These are phyloP conservation scores for Amiota minor DNA, from an alignment of 2,888 invertebrate species.

Conservation along the genomic window DNA sequence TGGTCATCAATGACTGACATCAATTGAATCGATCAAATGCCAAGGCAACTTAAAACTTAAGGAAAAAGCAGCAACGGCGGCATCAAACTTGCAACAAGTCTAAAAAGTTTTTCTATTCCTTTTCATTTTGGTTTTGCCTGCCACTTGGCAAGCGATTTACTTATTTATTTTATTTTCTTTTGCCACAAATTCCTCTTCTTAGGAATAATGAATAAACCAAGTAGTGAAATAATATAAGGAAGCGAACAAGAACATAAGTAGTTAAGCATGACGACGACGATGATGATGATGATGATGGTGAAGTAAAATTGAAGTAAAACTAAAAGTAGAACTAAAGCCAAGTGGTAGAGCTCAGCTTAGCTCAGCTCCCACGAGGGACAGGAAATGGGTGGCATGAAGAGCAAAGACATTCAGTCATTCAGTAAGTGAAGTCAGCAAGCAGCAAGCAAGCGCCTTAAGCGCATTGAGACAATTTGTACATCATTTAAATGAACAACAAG, in stretches of 20 bases:
- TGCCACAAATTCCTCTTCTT: background rate
- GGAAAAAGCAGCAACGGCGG: background rate
- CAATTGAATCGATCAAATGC: too few relatives aligned
- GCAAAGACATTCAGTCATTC: background rate
- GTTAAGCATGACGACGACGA: slow-evolving; percentile 9
- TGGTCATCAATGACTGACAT: too few relatives aligned
- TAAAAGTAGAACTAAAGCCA: slow-evolving; percentile 19
- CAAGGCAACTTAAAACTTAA: too few relatives aligned
- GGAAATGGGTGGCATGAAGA: background rate
- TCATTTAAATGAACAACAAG: slow-evolving; percentile 52
- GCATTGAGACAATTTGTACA: slow-evolving; percentile 55
- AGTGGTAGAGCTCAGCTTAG: background rate
- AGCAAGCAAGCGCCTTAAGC: slow-evolving; percentile 46
- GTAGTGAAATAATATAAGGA: background rate
- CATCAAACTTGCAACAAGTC: slow-evolving; percentile 17
- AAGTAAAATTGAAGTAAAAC: background rate
- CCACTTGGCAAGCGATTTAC: background rate
- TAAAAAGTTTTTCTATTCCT: slow-evolving; percentile 11
- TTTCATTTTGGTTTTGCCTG: slow-evolving; percentile 11
- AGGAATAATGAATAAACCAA: background rate
- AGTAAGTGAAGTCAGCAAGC: slow-evolving; percentile 13
- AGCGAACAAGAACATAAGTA: slow-evolving; percentile 6
- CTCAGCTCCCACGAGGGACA: background rate
- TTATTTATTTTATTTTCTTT: slow-evolving; percentile 1
- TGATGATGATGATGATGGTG: background rate